Base-by-base conservation (phyloP, 1,140 invertebrate genomes). In the Eumaeus atala region DNA sequence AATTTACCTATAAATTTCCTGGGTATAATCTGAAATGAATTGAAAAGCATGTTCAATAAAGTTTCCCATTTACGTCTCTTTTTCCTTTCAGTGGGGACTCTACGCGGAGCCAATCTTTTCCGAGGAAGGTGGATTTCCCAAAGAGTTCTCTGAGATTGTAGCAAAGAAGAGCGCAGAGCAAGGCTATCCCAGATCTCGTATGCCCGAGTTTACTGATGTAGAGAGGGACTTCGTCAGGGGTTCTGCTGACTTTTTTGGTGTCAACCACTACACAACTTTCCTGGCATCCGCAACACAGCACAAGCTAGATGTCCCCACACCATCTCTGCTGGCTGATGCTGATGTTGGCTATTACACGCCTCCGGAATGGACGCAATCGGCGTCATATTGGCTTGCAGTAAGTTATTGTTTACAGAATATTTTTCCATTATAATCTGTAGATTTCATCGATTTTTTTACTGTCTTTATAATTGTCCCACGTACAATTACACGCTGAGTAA, bases 211-310 rank as follows among this genome's bases (percentile, higher is more conserved):
- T 44, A 74, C 81, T 0, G 51, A 78, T n/a, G 70, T 89, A 51
- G 90, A 90, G 78, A 87, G 83, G 2, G 50, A 83, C 37, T 76
- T 83, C 28, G 87, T 92, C 1, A 88, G 86, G 54, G 92, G 92
- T 34, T 78, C 89, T 9, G 77, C 79, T 4, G 91, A 92, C 65
- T 92, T 92, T 85, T 89, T 92, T 37, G 91, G 91, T n/a, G 72
- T 93, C 0, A 92, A 92, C 56, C 87, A 90, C 37, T 92, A 92
- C 56, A 89, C 89, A 0, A 77, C 85, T 0, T 61, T 12, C 3
- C 14, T 73, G 1, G 49, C 72, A 21, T 72, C 68, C 7, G 66
- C 67, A 0, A 59, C 56, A 16, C 52, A 67, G 37, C 12, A 72
- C 47, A 56, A 63, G 7, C 3, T 0, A 1, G 11, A 50, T 8